Percentiles rank a stretch among this genome's conserved stretches.
phyloP scores from a whole-genome alignment of 2,888 invertebrate species.

The Dendrolimus houi region DNA sequence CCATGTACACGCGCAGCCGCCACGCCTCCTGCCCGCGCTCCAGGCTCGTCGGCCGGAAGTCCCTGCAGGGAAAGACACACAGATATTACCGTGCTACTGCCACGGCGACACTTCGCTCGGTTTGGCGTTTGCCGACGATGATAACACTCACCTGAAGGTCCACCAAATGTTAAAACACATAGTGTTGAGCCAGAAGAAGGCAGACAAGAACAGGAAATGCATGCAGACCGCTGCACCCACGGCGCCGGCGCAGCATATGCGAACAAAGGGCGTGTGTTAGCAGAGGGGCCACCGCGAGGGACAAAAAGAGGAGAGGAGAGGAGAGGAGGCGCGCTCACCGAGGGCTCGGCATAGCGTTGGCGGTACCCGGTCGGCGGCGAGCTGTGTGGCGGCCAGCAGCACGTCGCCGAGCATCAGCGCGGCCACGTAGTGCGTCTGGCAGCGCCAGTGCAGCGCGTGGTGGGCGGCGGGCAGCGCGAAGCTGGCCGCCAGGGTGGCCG shows the following conservation, averaged over 20 bases:
- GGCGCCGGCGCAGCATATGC: constrained; percentile 73
- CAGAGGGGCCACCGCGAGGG: constrained; percentile 4
- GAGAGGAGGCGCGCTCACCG: constrained; percentile 71
- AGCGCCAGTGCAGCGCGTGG: constrained; percentile 92
- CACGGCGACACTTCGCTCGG: too few relatives aligned
- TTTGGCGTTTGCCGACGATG: not conserved
- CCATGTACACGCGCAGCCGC: constrained; percentile 85
- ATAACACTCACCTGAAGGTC: constrained; percentile 86
- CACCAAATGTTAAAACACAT: constrained; percentile 98
- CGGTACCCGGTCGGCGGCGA: constrained; percentile 78
- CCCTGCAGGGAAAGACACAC: constrained; percentile 62
- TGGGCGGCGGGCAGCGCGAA: constrained; percentile 88
- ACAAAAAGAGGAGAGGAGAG: not conserved
- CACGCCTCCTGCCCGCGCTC: constrained; percentile 91
- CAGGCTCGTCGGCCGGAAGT: constrained; percentile 88
- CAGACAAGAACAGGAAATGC: constrained; percentile 92
- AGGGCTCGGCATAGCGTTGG: constrained; percentile 79
- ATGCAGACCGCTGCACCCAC: constrained; percentile 85
- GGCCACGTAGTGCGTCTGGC: constrained; percentile 91
- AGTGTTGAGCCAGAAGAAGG: constrained; percentile 95
- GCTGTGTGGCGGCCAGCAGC: constrained; percentile 85
- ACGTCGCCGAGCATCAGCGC: constrained; percentile 89
- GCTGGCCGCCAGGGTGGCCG: constrained; percentile 87
- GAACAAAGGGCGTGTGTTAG: constrained; percentile 18
- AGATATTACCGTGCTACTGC: not conserved